phyloP scores from a whole-genome alignment of 2,113 vertebrate genomes.

The Phylloscopus whistleri region DNA sequence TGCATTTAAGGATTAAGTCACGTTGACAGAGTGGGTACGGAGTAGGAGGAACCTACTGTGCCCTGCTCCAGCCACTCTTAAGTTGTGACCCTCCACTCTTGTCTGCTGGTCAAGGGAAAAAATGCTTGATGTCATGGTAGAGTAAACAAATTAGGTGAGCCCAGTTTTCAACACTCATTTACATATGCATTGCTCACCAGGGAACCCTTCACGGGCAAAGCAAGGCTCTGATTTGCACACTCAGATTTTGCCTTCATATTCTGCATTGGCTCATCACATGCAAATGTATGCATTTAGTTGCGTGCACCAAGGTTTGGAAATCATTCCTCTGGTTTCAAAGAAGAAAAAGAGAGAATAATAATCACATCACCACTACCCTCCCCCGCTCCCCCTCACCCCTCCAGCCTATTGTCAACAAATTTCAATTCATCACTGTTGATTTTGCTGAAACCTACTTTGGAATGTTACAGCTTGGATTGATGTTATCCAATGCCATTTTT shows the following conservation, averaged over 20 bases:
- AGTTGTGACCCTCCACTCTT: not conserved
- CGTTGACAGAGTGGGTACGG: fast-evolving
- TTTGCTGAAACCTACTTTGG: slow-evolving; percentile 71
- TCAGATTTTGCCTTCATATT: not conserved
- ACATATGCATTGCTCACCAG: not conserved
- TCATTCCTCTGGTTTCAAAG: slow-evolving; percentile 46
- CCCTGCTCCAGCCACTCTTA: not conserved
- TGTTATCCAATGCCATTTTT: slow-evolving; percentile 77
- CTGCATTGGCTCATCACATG: slow-evolving; percentile 1
- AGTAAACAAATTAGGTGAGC: not conserved
- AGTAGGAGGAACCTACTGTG: not conserved
- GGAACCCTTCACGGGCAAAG: not conserved
- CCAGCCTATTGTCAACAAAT: slow-evolving; percentile 47
- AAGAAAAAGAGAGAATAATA: slow-evolving; percentile 52
- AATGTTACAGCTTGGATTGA: slow-evolving; percentile 62
- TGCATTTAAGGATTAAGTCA: not conserved
- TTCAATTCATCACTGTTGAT: slow-evolving; percentile 76
- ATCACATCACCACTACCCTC: not conserved
- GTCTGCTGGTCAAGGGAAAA: not conserved
- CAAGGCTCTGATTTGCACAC: slow-evolving; percentile 12
- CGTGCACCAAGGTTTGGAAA: slow-evolving; percentile 1
- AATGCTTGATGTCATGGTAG: fast-evolving
- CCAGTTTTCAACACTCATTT: not conserved
- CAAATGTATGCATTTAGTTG: slow-evolving; percentile 26
- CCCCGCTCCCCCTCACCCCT: not conserved